Evolutionary conservation across 37 sponge, comb jelly and placozoan genomes (phyloP), one percentile per base, ranked within the genome.

Genomic region (Agelas oroides): DNA sequence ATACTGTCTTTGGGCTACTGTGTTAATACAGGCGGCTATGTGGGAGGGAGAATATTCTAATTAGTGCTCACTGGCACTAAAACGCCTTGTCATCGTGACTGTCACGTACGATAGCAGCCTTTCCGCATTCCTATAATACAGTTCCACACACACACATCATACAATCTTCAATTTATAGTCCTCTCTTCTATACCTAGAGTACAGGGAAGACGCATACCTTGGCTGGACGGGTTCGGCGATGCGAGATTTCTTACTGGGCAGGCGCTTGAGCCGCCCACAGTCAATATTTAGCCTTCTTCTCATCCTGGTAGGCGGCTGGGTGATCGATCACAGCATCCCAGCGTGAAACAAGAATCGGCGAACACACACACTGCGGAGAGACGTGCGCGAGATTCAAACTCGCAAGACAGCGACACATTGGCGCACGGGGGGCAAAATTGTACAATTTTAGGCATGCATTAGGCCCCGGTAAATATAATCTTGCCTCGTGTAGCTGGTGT

Each of bases 241-340:
- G 59, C 65, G 56, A 18, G 76, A 59, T 28, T 82, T 88, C 34
- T 57, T 71, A 14, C 65, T 34, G 21, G 89, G 83, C 23, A 82
- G 83, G 52, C 71, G 61, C 56, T 87, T 81, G 25, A 88, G 73
- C 59, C 70, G 37, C 25, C 77, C 71, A 5, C 65, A 60, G 53
- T 87, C 88, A 12, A 79, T 38, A 19, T 33, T 40, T 23, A 87
- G 53, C 56, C 89, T 59, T 82, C 89, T 65, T 59, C 89, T 75
- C 89, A 88, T 88, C 62, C 20, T 75, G 21, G 30, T 41, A 18
- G 0, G 56, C 15, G 28, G 25, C 57, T 54, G 17, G 28, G 25
- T 27, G 28, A 21, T 1, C 0, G 41, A 55, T 53, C 57, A 75
- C 57, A 55, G 75, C 75, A 53, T 75, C 57, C 54, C 75, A 27